phyloP scores from a whole-genome alignment of 2,888 invertebrate genomes.

The Eupeodes latifasciatus region DNA sequence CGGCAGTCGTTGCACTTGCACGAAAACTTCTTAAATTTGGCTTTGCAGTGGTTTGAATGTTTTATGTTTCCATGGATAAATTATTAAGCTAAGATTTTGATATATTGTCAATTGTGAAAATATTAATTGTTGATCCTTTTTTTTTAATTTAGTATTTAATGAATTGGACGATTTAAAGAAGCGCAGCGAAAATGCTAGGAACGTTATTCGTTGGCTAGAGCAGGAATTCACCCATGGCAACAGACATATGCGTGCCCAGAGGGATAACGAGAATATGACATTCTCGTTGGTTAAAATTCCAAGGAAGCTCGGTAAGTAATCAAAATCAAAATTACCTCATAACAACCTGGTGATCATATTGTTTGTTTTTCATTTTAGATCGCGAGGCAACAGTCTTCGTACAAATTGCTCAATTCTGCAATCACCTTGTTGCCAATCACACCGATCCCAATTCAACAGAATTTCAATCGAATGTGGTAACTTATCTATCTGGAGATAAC shows the following conservation, averaged over 20 bases:
- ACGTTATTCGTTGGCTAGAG: slow-evolving; percentile 97
- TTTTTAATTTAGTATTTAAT: slow-evolving; percentile 89
- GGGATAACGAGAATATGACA: slow-evolving; percentile 91
- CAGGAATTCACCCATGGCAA: slow-evolving; percentile 94
- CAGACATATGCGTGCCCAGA: slow-evolving; percentile 93
- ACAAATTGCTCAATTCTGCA: slow-evolving; percentile 84
- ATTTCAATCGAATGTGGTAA: slow-evolving; percentile 87
- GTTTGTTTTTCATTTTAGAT: slow-evolving; percentile 78
- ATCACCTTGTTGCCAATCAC: slow-evolving; percentile 84
- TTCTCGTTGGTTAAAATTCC: slow-evolving; percentile 90
- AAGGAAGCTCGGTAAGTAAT: slow-evolving; percentile 89
- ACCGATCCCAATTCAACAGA: slow-evolving; percentile 84
- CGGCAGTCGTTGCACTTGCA: too few species aligned
- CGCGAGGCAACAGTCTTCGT: slow-evolving; percentile 83
- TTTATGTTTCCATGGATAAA: too few species aligned
- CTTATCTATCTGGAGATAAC: slow-evolving; percentile 89
- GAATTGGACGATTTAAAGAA: slow-evolving; percentile 95
- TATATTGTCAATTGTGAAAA: not conserved
- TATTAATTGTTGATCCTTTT: not conserved
- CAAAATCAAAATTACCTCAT: too few species aligned
- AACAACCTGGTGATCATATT: too few species aligned
- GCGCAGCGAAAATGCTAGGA: slow-evolving; percentile 92
- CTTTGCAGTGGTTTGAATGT: too few species aligned
- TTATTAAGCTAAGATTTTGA: slow-evolving; percentile 51
- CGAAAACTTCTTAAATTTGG: too few species aligned